Evolutionary conservation across 2,797 vertebrate species (phyloP).

Genomic region (Sebastes miniatus): DNA sequence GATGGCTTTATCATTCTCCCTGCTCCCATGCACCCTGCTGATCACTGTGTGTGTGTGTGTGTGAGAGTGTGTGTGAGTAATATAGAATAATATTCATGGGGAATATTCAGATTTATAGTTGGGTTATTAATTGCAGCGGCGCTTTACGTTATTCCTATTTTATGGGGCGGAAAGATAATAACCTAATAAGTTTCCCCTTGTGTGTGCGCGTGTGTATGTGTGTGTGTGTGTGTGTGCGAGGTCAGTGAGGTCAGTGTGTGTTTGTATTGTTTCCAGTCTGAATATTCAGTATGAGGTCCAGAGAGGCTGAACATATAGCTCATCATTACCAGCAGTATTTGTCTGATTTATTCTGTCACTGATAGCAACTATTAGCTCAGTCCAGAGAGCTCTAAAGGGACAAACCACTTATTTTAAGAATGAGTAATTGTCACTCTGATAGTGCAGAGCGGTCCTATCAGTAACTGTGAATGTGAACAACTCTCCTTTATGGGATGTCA

Average conservation of each 20-base stretch:
- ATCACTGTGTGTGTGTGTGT: constrained; percentile 39
- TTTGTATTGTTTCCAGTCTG: constrained; percentile 67
- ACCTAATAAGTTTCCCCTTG: constrained; percentile 82
- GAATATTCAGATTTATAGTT: constrained; percentile 87
- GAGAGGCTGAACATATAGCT: constrained; percentile 49
- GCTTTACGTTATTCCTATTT: constrained; percentile 85
- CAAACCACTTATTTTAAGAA: constrained; percentile 47
- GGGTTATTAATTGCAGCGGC: constrained; percentile 82
- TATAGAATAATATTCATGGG: constrained; percentile 81
- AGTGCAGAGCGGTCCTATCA: constrained; percentile 26
- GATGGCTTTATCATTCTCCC: constrained; percentile 81
- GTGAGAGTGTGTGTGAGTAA: constrained; percentile 49
- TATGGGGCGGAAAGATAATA: constrained; percentile 88
- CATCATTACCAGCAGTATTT: constrained; percentile 56
- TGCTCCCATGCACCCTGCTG: constrained; percentile 58
- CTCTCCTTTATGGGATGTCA: constrained; percentile 21
- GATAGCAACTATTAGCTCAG: constrained; percentile 54
- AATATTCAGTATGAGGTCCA: constrained; percentile 63
- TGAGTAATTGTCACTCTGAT: constrained; percentile 43
- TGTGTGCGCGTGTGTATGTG: constrained; percentile 25
- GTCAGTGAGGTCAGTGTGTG: constrained; percentile 64
- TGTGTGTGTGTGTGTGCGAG: constrained; percentile 27
- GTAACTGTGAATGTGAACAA: constrained; percentile 38
- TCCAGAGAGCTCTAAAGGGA: constrained; percentile 33
- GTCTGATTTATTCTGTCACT: constrained; percentile 55